Percentiles rank a stretch among this genome's conserved stretches.
Evolutionary conservation across 1,140 invertebrate species (phyloP).

Genomic region (Alviniconcha marisindica): DNA sequence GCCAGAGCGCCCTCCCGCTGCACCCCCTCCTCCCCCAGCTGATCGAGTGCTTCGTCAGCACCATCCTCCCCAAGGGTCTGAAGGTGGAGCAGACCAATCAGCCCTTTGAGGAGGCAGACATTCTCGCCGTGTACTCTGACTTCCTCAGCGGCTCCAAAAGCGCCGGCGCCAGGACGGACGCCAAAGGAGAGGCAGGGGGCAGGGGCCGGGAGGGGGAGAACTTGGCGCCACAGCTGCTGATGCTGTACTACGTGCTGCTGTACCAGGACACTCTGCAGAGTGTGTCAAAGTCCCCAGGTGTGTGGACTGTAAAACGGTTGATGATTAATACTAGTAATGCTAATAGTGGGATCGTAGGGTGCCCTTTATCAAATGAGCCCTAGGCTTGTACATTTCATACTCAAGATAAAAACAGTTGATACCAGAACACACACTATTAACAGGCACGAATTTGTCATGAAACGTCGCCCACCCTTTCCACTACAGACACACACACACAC

Average conservation of each 20-base stretch:
- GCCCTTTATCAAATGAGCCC: too few species aligned
- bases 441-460: too few species aligned
- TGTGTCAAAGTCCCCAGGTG: conserved; percentile 34
- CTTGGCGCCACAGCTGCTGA: conserved; percentile 90
- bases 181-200: neutral
- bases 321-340: too few species aligned
- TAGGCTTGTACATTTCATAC: too few species aligned
- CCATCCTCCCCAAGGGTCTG: conserved; percentile 85
- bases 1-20: conserved; percentile 88
- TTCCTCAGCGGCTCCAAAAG: neutral
- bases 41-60: conserved; percentile 96
- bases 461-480: too few species aligned
- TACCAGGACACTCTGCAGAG: conserved; percentile 94
- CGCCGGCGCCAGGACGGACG: too few species aligned
- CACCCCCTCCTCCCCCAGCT: conserved; percentile 95
- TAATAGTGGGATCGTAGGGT: too few species aligned
- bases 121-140: conserved; percentile 83
- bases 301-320: too few species aligned
- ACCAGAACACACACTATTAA: too few species aligned
- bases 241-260: conserved; percentile 94
- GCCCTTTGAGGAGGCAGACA: conserved; percentile 93
- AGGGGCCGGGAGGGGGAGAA: conserved; percentile 74
- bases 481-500: too few species aligned
- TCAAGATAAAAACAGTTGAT: too few species aligned
- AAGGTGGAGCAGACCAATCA: conserved; percentile 87